Base-by-base conservation (phyloP, 2,888 invertebrate species). In the Anoncus sp. region DNA sequence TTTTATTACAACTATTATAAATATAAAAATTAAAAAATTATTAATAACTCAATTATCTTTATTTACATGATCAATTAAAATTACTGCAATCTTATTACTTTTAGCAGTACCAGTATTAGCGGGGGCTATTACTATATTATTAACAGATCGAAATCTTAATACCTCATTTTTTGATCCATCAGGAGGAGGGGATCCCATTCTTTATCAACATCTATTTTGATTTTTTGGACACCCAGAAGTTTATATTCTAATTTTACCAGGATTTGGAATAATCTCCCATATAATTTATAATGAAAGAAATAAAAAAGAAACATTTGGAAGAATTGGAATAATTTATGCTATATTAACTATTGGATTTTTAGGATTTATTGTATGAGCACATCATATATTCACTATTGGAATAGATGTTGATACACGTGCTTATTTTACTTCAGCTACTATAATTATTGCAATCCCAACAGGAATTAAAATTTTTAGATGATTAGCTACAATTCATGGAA, bases 221-320 rank as follows among this genome's bases (percentile, higher is more conserved):
- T 97, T 97, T 92, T 97, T 97, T 94, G 96, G 96, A 0, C 96
- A 97, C 71, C 96, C 96, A 10, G 96, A 97, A 94, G 96, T 97
- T 80, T 97, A 97, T 92, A 96, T 96, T 95, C 92, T 96, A 92
- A 96, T 96, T 94, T 88, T 96, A 85, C 96, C 96, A 0, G 96
- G 95, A 91, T 96, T 97, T 93, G 96, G 96, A 0, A 94, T 96
- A 93, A 94, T 96, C 90, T 96, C 95, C 0, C 96, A 96, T 89
- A 95, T 96, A 92, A 94, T 96, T 91, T 93, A 93, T 0, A 94
- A 94, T 93, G 94, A 95, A 94, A 94, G 94, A 89, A 94, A 94
- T 7, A 96, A 96, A 94, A 94, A 94, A 85, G 94, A 94, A 94
- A 93, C 94, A 3, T 96, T 96, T 92, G 95, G 96, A 0, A 87